Percentiles rank a stretch among this genome's conserved stretches.
Evolutionary conservation across 2,797 vertebrate species (phyloP).

Genomic region (Oreochromis grahami): DNA sequence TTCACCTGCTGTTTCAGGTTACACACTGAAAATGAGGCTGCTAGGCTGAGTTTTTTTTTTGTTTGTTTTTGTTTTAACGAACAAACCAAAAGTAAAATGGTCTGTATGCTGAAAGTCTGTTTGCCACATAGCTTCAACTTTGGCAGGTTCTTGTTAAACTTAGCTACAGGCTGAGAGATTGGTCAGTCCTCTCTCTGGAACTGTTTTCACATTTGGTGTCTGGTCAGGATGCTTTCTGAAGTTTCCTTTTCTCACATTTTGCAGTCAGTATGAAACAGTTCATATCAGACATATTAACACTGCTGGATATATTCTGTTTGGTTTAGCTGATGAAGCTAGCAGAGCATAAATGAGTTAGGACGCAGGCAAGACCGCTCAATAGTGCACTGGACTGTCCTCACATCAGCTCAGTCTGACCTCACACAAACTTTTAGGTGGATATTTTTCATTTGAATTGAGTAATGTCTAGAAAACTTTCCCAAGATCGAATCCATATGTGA

Average conservation of each 20-base stretch:
- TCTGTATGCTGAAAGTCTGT: not conserved
- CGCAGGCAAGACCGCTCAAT: not conserved
- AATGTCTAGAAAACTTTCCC: not conserved
- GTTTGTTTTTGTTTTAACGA: not conserved
- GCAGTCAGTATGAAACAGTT: not conserved
- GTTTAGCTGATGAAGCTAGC: not conserved
- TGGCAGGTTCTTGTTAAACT: not conserved
- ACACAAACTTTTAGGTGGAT: not conserved
- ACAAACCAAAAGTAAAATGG: not conserved
- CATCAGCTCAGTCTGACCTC: not conserved
- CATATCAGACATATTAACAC: not conserved
- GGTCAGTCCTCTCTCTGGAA: not conserved
- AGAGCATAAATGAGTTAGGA: not conserved
- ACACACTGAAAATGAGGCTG: not conserved
- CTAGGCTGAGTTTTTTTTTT: not conserved
- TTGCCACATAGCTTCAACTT: not conserved
- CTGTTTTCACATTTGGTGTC: not conserved
- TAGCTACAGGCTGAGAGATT: not conserved
- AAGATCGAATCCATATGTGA: not conserved
- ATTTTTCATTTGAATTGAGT: not conserved
- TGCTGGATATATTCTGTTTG: not conserved
- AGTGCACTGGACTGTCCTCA: not conserved
- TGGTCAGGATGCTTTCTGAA: not conserved
- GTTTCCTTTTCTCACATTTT: not conserved
- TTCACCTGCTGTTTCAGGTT: not conserved